phyloP scores from a whole-genome alignment of 2,888 invertebrate species.

The Polia nebulosa region DNA sequence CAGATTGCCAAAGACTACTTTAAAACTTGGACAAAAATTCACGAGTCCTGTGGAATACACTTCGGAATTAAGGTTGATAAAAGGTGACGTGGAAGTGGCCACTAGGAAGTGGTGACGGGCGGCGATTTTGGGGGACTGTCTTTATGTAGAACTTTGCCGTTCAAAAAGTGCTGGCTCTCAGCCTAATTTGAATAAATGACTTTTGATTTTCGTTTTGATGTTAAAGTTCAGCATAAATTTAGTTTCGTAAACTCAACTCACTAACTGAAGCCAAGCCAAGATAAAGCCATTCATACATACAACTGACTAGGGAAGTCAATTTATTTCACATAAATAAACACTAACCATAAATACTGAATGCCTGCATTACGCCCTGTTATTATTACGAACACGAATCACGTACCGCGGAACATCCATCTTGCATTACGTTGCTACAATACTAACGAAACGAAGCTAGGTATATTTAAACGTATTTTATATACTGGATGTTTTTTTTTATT shows the following conservation, averaged over 20 bases:
- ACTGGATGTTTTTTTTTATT: neutral
- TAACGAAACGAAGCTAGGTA: slow-evolving; percentile 14
- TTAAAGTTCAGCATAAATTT: neutral
- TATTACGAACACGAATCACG: slow-evolving; percentile 46
- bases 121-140: no score
- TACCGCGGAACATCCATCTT: slow-evolving; percentile 45
- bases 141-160: no score
- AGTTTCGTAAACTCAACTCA: neutral
- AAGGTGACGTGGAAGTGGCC: no score
- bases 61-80: no score
- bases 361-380: slow-evolving; percentile 17
- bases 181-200: no score
- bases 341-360: slow-evolving; percentile 26
- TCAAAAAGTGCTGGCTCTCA: no score
- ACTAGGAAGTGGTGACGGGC: no score
- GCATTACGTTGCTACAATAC: slow-evolving; percentile 48
- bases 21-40: no score
- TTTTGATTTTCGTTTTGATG: no score
- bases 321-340: slow-evolving; percentile 23
- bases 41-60: no score
- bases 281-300: slow-evolving; percentile 5
- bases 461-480: slow-evolving; percentile 1
- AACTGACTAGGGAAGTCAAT: slow-evolving; percentile 15
- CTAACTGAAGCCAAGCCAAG: neutral
- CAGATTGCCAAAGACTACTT: no score